Conservation (phyloP, 2,797 vertebrate species). For the Chiroxiphia lanceolata region DNA sequence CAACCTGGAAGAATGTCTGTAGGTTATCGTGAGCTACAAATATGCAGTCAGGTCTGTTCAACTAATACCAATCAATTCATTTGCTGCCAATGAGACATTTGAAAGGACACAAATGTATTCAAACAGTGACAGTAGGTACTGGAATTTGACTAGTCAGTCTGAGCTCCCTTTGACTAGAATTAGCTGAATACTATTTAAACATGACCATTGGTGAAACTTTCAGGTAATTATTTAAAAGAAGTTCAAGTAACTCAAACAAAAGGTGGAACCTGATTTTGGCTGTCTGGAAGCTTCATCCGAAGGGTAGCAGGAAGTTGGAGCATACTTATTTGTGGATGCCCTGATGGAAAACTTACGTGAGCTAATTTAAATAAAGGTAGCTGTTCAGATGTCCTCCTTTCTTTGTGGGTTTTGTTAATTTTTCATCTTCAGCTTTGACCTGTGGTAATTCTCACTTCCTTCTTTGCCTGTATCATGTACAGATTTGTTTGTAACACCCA, state of each 20-base stretch:
- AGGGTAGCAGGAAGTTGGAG: not conserved
- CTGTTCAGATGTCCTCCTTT: not conserved
- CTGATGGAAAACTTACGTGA: not conserved
- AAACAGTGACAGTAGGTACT: not conserved
- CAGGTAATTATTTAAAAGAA: not conserved
- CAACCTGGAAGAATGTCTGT: not conserved
- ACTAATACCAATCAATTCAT: not conserved
- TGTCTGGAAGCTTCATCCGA: not conserved
- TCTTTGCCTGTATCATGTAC: not conserved
- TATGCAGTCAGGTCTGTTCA: not conserved
- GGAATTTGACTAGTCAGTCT: not conserved
- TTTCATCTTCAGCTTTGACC: not conserved
- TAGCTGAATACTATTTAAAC: not conserved
- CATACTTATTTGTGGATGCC: not conserved
- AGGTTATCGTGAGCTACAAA: not conserved
- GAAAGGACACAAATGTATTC: not conserved
- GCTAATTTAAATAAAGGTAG: not conserved
- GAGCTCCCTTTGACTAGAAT: not conserved
- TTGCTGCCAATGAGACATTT: not conserved
- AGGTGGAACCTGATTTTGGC: not conserved
- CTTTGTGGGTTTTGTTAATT: not conserved
- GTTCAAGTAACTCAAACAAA: not conserved
- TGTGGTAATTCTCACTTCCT: not conserved
- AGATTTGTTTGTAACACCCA: not conserved
- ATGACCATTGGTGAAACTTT: not conserved